phyloP scores from a whole-genome alignment of 1,140 invertebrate species.

The Cephus cinctus region DNA sequence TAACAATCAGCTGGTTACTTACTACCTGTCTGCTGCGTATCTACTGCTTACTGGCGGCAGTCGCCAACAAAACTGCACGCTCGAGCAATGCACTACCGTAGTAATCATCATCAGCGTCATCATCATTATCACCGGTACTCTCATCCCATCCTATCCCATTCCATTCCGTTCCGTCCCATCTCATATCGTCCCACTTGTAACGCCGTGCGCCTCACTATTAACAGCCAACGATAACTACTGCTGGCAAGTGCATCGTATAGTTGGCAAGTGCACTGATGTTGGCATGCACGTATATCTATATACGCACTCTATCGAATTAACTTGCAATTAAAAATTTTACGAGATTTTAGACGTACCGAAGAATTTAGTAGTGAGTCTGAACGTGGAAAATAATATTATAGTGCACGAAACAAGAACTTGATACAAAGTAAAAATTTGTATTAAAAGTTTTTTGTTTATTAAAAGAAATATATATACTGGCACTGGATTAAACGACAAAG shows the following conservation, averaged over 20 bases:
- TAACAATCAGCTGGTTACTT: slow-evolving; percentile 23
- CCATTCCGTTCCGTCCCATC: slow-evolving; percentile 28
- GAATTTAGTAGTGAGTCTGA: too few relatives aligned
- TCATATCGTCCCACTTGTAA: slow-evolving; percentile 27
- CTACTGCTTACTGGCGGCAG: not conserved
- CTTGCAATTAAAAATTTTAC: too few relatives aligned
- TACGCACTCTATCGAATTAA: too few relatives aligned
- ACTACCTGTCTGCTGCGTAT: too few relatives aligned
- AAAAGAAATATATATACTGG: too few relatives aligned
- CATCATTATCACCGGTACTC: slow-evolving; percentile 46
- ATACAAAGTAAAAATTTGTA: too few relatives aligned
- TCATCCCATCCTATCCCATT: slow-evolving; percentile 26
- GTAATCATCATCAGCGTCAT: slow-evolving; percentile 53
- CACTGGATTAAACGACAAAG: too few relatives aligned
- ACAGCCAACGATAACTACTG: slow-evolving; percentile 35
- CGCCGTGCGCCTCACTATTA: slow-evolving; percentile 36
- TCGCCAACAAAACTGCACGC: slow-evolving; percentile 7
- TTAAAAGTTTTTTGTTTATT: too few relatives aligned
- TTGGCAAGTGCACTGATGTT: slow-evolving; percentile 12
- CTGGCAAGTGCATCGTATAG: slow-evolving; percentile 36
- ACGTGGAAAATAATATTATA: too few relatives aligned
- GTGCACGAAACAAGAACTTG: too few relatives aligned
- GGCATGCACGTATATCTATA: too few relatives aligned
- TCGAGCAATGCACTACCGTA: slow-evolving; percentile 35
- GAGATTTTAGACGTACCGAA: too few relatives aligned